Base-by-base conservation (phyloP, 1,140 invertebrate genomes). In the Sminthurides bifidus region DNA sequence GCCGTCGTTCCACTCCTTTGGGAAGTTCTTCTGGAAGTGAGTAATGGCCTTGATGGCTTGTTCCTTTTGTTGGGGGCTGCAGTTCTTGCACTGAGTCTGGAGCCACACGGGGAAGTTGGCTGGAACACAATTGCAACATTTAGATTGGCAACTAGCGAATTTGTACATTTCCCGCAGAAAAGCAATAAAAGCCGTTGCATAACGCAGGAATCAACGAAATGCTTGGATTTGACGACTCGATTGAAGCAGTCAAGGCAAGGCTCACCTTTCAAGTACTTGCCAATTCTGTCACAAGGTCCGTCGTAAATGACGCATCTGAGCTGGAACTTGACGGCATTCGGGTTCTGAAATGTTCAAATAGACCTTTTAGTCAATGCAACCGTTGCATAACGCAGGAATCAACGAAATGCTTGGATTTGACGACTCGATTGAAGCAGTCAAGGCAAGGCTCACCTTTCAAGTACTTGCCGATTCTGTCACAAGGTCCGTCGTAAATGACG, bases 1-100 rank as follows among this genome's bases (percentile, higher is more conserved):
- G 12, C 59, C 63, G 50, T 61, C 59, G 38, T 61, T 54, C 63
- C 63, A 64, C 44, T 64, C 63, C 43, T 59, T 56, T 23, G 63
- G 63, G 24, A 56, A 64, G 29, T 61, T 59, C 41, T 56, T 52
- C 44, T 65, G 63, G 50, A 65, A 59, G 55, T 52, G 56, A 2
- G 52, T 43, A n/a, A 64, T 61, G 6, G 60, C 33, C 29, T 52
- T 54, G n/a, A 52, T 57, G 23, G 63, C 59, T 44, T 56, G 50
- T 30, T 59, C 55, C 43, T 55, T 61, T 41, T 65, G 63, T 15
- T 52, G 33, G 15, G 49, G 37, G 21, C 58, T 53, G 43, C 63
- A 65, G 38, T 60, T 65, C 19, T 52, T 38, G 45, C 63, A 65
- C 27, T 61, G 63, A 45, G 61, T 65, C 12, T 55, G 38, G 23